A percentile compares a stretch with the other conserved stretches of the same genome.
Conservation (phyloP, 2,797 vertebrate genomes). For the Labeo calbasu region DNA sequence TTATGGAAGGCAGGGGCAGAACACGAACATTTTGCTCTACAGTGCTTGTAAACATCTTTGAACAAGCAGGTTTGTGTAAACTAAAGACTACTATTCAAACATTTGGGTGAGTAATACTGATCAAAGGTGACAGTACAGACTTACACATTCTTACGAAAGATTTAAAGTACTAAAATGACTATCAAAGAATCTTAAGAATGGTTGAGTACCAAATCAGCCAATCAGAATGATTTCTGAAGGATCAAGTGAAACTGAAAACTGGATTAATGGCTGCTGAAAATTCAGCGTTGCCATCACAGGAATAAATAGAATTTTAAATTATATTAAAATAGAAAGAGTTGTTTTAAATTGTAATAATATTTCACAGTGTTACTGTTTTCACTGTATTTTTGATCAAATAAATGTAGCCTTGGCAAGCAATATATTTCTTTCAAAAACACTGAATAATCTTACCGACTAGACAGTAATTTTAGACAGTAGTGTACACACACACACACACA, state of each 20-base stretch:
- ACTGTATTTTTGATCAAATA: background rate
- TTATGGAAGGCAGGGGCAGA: background rate
- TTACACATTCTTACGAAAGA: too few species aligned
- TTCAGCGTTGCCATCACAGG: background rate
- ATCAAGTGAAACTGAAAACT: background rate
- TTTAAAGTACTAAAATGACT: too few species aligned
- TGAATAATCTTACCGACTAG: too few species aligned
- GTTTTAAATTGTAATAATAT: too few species aligned
- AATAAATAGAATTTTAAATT: background rate
- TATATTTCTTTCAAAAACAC: too few species aligned
- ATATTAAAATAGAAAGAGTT: too few species aligned
- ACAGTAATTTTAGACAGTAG: too few species aligned
- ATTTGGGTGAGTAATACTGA: background rate
- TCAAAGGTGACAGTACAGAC: background rate
- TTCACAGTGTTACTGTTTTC: background rate
- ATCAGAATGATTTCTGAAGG: background rate
- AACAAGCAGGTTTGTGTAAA: background rate
- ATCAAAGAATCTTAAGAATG: background rate
- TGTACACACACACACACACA: background rate
- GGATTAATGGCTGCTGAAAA: background rate
- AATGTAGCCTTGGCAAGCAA: background rate
- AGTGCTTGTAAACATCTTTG: background rate
- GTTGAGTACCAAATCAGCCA: too few species aligned
- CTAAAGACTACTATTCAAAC: background rate
- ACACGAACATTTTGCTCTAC: background rate